A percentile compares a stretch with the other conserved stretches of the same genome.
Conservation (phyloP, 2,113 vertebrate species). For the Syngnathus scovelli region DNA sequence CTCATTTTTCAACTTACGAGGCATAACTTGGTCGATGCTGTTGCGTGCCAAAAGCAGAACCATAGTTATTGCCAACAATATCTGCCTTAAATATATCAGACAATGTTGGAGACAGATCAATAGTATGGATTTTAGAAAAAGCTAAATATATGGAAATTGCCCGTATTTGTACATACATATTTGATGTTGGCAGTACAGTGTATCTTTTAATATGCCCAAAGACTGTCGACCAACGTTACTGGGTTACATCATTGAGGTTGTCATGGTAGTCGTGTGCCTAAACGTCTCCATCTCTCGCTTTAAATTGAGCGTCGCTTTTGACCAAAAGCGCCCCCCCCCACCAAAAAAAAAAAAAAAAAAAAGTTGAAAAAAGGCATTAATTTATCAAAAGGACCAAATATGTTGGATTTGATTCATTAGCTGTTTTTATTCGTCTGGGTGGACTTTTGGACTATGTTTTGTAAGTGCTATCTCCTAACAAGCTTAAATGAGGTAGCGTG, state of each 20-base stretch:
- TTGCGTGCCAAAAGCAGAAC: conserved; percentile 18
- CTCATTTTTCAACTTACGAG: not conserved
- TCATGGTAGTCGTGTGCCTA: conserved; percentile 57
- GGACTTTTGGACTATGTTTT: conserved; percentile 65
- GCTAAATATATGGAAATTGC: not conserved
- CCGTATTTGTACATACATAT: not conserved
- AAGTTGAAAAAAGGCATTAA: conserved; percentile 63
- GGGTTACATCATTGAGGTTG: conserved; percentile 51
- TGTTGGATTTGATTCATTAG: conserved; percentile 42
- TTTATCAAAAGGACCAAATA: conserved; percentile 61
- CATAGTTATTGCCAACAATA: not conserved
- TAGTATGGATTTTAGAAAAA: not conserved
- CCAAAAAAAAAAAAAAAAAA: not conserved
- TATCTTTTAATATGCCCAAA: conserved; percentile 63
- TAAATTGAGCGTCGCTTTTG: not conserved
- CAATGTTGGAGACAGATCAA: not conserved
- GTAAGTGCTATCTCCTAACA: conserved; percentile 56
- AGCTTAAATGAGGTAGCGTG: conserved; percentile 68
- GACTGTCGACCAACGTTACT: conserved; percentile 56
- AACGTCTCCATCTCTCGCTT: conserved; percentile 52
- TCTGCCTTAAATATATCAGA: not conserved
- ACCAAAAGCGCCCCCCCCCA: not conserved
- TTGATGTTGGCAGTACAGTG: not conserved
- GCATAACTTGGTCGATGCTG: not conserved
- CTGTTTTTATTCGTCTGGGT: conserved; percentile 44